Base-by-base conservation (phyloP, 37 sponge, comb jelly and placozoan genomes). In the Ephydatia muelleri region DNA sequence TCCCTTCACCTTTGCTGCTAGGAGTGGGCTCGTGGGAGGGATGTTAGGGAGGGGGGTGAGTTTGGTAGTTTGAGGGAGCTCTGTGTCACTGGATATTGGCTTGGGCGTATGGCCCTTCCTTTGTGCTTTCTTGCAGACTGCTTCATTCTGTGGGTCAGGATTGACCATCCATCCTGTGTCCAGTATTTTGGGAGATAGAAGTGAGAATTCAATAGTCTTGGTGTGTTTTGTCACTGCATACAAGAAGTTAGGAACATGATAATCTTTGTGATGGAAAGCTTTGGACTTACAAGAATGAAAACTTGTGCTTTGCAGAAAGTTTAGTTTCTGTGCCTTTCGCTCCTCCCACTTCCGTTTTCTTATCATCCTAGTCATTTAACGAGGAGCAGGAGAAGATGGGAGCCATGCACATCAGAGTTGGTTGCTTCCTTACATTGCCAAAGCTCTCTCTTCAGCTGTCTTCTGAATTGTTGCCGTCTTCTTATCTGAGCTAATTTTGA, bases 121-220 rank as follows among this genome's bases (percentile, higher is more conserved):
- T 6, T 40, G 32, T 76, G 28, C 37, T 19, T 36, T 36, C 22
- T 28, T 76, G 35, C 14, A 21, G 5, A 16, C 14, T 11, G 32
- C 30, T 16, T 71, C 72, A 71, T 33, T 21, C 30, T 34, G 32
- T 0, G 75, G 64, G 8, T 57, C 0, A 34, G 74, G 72, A 35
- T 65, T 80, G 35, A 78, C 72, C 72, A 77, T 77, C 89, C 89
- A 88, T 2, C 73, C 83, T 11, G 48, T 71, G 23, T 66, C 70
- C 73, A 69, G 22, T 11, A 69, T 31, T 25, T 13, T 8, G 5
- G 77, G 49, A 57, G 89, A 82, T 32, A 69, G 28, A 21, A 88
- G 89, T 2, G 89, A 82, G 38, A 88, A 88, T 65, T 88, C 77
- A 26, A 88, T 88, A 32, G 68, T 82, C 47, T 38, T 87, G 35